Percentiles rank a stretch among this genome's conserved stretches.
Evolutionary conservation across 1,140 invertebrate genomes (phyloP).

Genomic region (Drosophila kurseongensis): DNA sequence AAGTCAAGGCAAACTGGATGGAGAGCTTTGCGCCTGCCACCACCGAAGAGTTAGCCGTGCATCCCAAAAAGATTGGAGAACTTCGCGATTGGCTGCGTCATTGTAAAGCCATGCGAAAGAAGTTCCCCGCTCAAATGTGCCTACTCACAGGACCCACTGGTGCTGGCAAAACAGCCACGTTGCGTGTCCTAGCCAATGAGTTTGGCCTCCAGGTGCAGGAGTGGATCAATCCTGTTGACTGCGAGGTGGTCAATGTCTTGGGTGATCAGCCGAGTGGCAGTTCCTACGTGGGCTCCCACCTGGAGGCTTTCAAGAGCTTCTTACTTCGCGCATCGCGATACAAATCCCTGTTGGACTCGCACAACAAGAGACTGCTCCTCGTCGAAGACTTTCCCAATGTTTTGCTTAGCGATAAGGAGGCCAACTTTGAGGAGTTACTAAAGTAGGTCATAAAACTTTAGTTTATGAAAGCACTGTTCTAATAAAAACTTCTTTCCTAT

Average conservation of each 20-base stretch:
- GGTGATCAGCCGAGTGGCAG: constrained; percentile 65
- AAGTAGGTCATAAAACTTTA: constrained; percentile 85
- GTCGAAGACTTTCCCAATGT: constrained; percentile 92
- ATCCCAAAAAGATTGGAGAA: constrained; percentile 88
- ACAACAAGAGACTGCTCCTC: constrained; percentile 86
- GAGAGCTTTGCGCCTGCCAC: constrained; percentile 86
- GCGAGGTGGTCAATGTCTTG: constrained; percentile 57
- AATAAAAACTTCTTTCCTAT: constrained; percentile 67
- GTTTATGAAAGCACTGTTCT: too few relatives aligned
- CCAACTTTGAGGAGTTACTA: constrained; percentile 87
- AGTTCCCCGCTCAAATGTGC: constrained; percentile 86
- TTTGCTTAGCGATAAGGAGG: constrained; percentile 86
- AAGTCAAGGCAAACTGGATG: constrained; percentile 85
- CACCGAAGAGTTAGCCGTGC: constrained; percentile 86
- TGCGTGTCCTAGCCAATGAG: constrained; percentile 87
- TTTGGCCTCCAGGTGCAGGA: constrained; percentile 87
- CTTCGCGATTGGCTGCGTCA: constrained; percentile 86
- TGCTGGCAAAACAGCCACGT: constrained; percentile 88
- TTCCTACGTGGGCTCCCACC: constrained; percentile 86
- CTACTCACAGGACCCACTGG: constrained; percentile 90
- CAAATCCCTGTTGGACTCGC: constrained; percentile 86
- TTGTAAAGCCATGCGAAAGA: constrained; percentile 73
- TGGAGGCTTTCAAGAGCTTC: constrained; percentile 89
- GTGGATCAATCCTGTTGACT: constrained; percentile 90
- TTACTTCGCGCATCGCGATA: constrained; percentile 89